Evolutionary conservation across 2,888 invertebrate species (phyloP).

Genomic region (Tyria jacobaeae): DNA sequence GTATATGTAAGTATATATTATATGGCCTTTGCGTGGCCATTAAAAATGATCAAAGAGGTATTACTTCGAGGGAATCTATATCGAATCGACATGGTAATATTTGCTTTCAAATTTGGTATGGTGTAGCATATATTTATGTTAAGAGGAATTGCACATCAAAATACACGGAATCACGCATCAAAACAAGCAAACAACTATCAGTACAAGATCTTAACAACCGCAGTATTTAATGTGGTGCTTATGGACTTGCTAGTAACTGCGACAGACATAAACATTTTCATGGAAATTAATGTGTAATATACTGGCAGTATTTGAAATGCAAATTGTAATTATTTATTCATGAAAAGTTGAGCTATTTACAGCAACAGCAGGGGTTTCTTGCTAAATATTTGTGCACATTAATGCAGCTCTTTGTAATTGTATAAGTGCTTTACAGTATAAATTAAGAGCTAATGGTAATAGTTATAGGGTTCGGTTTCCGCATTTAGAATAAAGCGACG

Average conservation of each 20-base stretch:
- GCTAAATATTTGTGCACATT: too few species aligned
- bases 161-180: constrained; percentile 9
- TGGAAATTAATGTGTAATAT: background rate
- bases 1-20: too few species aligned
- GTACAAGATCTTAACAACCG: constrained; percentile 22
- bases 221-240: constrained; percentile 24
- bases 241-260: constrained; percentile 9
- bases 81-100: background rate
- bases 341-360: too few species aligned
- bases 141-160: constrained; percentile 15
- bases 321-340: background rate
- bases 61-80: background rate
- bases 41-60: background rate
- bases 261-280: background rate
- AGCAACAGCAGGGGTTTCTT: too few species aligned
- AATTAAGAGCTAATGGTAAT: too few species aligned
- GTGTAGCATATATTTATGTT: background rate
- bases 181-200: background rate
- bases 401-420: too few species aligned
- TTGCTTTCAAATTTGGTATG: constrained; percentile 9
- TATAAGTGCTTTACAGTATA: too few species aligned
- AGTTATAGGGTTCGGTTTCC: too few species aligned
- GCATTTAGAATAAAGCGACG: too few species aligned
- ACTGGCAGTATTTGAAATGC: background rate
- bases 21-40: too few species aligned